These are phyloP conservation scores for Pachymerium ferrugineum DNA, from an alignment of 2,888 invertebrate species.

Conservation along the genomic window DNA sequence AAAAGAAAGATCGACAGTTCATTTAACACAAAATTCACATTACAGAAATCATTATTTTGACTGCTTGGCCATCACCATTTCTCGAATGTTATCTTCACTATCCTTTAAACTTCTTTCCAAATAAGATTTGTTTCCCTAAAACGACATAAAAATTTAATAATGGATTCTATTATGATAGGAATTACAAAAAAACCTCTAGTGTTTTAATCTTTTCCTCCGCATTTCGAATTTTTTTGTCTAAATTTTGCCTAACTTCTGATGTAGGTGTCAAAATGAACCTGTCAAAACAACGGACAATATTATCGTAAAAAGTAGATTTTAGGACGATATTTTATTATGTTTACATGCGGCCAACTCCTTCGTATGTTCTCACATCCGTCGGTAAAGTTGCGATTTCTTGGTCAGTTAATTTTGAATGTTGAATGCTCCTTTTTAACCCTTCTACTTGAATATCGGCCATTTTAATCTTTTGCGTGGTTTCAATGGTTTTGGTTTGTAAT, in stretches of 20 bases:
- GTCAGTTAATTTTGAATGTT: conserved; percentile 66
- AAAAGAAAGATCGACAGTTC: background rate
- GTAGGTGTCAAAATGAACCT: conserved; percentile 65
- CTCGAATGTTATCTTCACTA: conserved; percentile 75
- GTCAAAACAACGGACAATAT: no score
- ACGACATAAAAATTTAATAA: no score
- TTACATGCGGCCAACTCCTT: conserved; percentile 74
- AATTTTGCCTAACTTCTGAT: conserved; percentile 58
- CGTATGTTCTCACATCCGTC: conserved; percentile 64
- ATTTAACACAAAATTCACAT: background rate
- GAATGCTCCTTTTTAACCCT: conserved; percentile 60
- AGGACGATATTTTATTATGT: conserved; percentile 36
- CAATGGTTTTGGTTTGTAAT: conserved; percentile 72
- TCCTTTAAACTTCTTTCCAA: conserved; percentile 75
- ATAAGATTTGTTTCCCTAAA: conserved; percentile 66
- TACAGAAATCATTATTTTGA: conserved; percentile 23
- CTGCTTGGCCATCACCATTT: conserved; percentile 54
- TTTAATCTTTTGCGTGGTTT: conserved; percentile 71
- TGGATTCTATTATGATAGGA: no score
- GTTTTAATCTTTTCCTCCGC: conserved; percentile 60
- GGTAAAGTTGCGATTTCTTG: conserved; percentile 58
- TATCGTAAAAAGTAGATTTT: background rate
- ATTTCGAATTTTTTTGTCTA: conserved; percentile 56
- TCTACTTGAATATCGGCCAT: conserved; percentile 72
- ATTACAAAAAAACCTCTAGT: no score